Evolutionary conservation across 1,140 invertebrate genomes (phyloP), one percentile per base, ranked within the genome.

Genomic region (Planococcus citri): DNA sequence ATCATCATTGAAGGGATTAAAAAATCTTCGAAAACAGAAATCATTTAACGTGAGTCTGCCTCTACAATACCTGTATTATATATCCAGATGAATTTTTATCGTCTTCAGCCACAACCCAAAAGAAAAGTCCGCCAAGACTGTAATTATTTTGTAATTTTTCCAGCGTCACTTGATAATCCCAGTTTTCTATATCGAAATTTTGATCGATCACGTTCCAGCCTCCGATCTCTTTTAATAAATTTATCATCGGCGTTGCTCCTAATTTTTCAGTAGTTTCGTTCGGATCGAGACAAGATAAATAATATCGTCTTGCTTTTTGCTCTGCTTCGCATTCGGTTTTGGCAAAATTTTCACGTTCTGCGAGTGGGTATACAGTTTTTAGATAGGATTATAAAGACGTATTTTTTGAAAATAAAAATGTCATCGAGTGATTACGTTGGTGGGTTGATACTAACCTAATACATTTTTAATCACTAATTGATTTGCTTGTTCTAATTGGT

Each of bases 381-480:
- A 6, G 3, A 2, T 58, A 58, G 4, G 3, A 4, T 4, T 58
- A 4, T 14, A 58, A 6, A 58, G 3, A 58, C 38, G n/a, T n/a
- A n/a, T n/a, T n/a, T n/a, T n/a, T n/a, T n/a, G n/a, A n/a, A n/a
- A n/a, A n/a, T n/a, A n/a, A n/a, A n/a, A n/a, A n/a, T n/a, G n/a
- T n/a, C n/a, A n/a, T n/a, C n/a, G n/a, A n/a, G n/a, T n/a, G n/a
- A n/a, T n/a, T n/a, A n/a, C n/a, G n/a, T n/a, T n/a, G n/a, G n/a
- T n/a, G n/a, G n/a, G n/a, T n/a, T n/a, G n/a, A n/a, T n/a, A n/a
- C n/a, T n/a, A n/a, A 89, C 87, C 93, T 73, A 97, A 79, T 41
- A 89, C 89, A 77, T 90, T 92, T 80, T 93, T 92, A 72, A 97
- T 87, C n/a, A 94, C 86, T 25, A 95, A 78, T 76, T 96, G 92